Conservation (phyloP, 2,888 invertebrate genomes). For the Tridacna crocea region DNA sequence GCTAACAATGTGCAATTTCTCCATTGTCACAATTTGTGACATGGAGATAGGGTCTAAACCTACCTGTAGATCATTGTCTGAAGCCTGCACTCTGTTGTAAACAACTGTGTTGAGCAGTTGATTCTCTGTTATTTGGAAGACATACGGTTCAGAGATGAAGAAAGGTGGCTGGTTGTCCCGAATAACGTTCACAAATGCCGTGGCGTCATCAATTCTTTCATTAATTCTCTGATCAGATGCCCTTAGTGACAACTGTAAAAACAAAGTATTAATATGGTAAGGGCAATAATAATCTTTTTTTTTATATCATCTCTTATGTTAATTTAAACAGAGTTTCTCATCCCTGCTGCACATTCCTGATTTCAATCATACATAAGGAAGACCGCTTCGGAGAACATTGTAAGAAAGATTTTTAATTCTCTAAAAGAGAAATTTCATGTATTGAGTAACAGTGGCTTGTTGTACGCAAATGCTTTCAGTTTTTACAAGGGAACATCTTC, state of each 20-base stretch:
- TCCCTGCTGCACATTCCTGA: not conserved
- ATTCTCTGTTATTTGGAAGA: conserved; percentile 69
- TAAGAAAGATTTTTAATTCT: not conserved
- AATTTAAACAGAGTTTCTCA: not conserved
- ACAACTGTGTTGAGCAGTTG: conserved; percentile 49
- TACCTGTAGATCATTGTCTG: conserved; percentile 64
- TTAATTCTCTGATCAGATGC: conserved; percentile 70
- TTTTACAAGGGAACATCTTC: too few relatives aligned
- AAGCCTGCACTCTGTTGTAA: conserved; percentile 60
- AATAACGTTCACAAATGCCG: conserved; percentile 68
- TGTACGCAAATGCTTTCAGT: too few relatives aligned
- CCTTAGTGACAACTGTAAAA: conserved; percentile 59
- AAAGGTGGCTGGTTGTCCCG: conserved; percentile 67
- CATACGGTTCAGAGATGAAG: conserved; percentile 68
- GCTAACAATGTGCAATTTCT: not conserved
- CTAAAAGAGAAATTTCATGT: too few relatives aligned
- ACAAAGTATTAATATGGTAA: not conserved
- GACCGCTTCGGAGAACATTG: not conserved
- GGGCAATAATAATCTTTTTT: not conserved
- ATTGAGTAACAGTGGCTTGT: too few relatives aligned
- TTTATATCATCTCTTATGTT: not conserved
- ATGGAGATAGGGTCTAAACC: not conserved
- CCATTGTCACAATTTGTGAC: not conserved
- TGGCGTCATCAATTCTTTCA: conserved; percentile 68
- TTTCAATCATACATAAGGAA: not conserved